Evolutionary conservation across 92 coral and sea anemone genomes (phyloP).

Genomic region (Ricordea florida): DNA sequence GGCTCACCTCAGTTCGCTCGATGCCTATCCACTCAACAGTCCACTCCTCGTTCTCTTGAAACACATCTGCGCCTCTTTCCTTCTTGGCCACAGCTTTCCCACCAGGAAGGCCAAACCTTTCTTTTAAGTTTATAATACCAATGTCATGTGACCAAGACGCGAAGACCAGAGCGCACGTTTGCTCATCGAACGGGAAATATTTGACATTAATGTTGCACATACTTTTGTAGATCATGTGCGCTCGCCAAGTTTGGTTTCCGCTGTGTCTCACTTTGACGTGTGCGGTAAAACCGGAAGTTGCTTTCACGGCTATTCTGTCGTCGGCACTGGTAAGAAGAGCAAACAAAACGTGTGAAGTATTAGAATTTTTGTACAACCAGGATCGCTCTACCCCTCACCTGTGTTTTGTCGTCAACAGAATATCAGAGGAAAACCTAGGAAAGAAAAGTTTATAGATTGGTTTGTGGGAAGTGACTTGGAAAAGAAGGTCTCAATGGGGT

Average conservation of each 20-base stretch:
- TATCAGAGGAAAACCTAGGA: conserved; percentile 10
- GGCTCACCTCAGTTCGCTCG: conserved; percentile 50
- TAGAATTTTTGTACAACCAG: not conserved
- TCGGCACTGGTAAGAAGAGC: conserved; percentile 65
- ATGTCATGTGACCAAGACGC: conserved; percentile 86
- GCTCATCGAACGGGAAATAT: conserved; percentile 90
- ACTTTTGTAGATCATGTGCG: conserved; percentile 78
- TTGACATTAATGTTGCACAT: conserved; percentile 87
- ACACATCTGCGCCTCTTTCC: conserved; percentile 55
- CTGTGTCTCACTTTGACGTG: conserved; percentile 53
- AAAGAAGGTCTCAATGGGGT: too few species aligned
- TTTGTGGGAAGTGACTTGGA: not conserved
- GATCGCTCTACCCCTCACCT: not conserved
- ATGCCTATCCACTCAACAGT: conserved; percentile 46
- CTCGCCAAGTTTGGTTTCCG: conserved; percentile 79
- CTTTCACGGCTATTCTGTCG: conserved; percentile 61
- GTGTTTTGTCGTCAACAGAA: not conserved
- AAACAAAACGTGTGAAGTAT: not conserved
- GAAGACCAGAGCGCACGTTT: conserved; percentile 70
- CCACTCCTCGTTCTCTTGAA: conserved; percentile 85
- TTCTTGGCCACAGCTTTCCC: conserved; percentile 51
- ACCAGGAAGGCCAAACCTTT: conserved; percentile 12
- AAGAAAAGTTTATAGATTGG: conserved; percentile 7
- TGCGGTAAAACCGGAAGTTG: conserved; percentile 56
- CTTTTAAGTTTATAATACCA: conserved; percentile 37